phyloP scores from a whole-genome alignment of 2,797 vertebrate species.

The Clarias laeviceps region DNA sequence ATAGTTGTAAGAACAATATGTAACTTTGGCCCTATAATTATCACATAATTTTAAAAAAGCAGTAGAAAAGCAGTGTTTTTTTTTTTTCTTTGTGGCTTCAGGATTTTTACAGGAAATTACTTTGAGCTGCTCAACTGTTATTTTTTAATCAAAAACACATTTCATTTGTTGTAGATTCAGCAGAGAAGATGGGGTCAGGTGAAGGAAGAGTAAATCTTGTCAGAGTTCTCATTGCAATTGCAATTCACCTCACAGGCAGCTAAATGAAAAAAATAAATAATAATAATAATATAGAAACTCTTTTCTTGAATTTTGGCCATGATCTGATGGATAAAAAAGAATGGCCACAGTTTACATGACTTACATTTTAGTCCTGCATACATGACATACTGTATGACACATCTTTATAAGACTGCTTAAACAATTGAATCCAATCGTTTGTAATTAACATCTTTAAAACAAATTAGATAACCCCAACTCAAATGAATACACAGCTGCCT shows the following conservation, averaged over 20 bases:
- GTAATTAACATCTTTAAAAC: constrained; percentile 68
- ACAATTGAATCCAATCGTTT: constrained; percentile 51
- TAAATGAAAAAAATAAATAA: neutral
- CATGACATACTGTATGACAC: constrained; percentile 48
- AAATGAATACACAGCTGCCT: constrained; percentile 73
- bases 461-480: constrained; percentile 59
- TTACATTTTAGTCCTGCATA: constrained; percentile 34
- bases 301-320: neutral
- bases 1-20: neutral
- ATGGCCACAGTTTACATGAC: neutral
- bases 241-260: neutral
- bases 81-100: neutral
- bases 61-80: neutral
- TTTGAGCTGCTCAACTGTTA: neutral
- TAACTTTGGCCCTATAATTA: neutral
- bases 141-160: neutral
- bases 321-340: neutral
- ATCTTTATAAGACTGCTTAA: constrained; percentile 43
- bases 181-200: neutral
- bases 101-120: neutral
- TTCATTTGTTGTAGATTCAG: neutral
- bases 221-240: constrained; percentile 24
- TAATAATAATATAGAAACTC: neutral
- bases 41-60: neutral
- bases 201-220: neutral